Percentiles rank a stretch among this genome's conserved stretches.
Conservation (phyloP, 1,140 invertebrate genomes). For the Andrena cerasifolii region DNA sequence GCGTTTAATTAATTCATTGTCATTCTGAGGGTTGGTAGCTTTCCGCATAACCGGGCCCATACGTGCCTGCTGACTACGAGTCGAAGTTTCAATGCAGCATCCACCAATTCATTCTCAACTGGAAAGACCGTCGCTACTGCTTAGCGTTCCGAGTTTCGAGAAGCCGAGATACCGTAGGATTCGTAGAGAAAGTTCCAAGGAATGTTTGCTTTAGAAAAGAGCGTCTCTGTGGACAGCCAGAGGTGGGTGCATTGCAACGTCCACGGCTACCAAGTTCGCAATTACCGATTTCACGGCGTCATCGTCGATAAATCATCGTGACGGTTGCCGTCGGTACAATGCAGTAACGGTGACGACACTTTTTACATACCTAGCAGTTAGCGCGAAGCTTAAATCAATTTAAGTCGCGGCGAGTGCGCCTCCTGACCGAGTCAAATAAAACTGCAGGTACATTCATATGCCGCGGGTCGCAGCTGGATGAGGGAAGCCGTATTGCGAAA, state of each 20-base stretch:
- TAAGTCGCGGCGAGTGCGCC: background rate
- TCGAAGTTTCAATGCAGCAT: too few species aligned
- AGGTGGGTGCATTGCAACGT: background rate
- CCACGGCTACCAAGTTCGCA: background rate
- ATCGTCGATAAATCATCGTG: background rate
- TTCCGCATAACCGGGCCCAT: too few species aligned
- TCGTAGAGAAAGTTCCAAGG: background rate
- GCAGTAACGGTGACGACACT: background rate
- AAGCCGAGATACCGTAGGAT: background rate
- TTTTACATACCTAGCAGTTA: background rate
- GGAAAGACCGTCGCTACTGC: too few species aligned
- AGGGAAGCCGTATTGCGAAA: conserved; percentile 51
- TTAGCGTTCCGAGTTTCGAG: background rate
- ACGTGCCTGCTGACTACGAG: too few species aligned
- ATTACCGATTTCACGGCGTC: conserved; percentile 28
- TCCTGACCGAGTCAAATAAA: conserved; percentile 26
- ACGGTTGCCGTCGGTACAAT: background rate
- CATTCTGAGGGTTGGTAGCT: too few species aligned
- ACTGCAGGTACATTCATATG: conserved; percentile 25
- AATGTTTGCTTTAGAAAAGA: background rate
- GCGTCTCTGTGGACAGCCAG: too few species aligned
- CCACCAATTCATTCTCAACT: too few species aligned
- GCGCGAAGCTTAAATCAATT: conserved; percentile 4
- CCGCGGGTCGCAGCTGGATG: conserved; percentile 19
- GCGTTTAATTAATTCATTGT: too few species aligned